Evolutionary conservation across 2,113 vertebrate species (phyloP).

Genomic region (Trematocara macrostoma): DNA sequence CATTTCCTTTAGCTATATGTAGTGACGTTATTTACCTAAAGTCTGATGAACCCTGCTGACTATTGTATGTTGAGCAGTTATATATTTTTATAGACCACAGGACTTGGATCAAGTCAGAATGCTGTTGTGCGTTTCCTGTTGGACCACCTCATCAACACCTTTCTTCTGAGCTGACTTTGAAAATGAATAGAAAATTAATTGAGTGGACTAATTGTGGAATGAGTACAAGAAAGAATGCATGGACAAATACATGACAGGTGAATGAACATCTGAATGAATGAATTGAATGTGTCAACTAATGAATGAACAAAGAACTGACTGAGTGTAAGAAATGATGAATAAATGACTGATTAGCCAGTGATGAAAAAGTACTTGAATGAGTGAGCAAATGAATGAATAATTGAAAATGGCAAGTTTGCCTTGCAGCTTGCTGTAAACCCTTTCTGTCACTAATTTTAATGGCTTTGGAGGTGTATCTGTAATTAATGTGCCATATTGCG

Average conservation of each 20-base stretch:
- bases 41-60: background rate
- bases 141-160: background rate
- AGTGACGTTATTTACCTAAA: background rate
- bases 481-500: background rate
- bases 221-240: background rate
- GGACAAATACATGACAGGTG: background rate
- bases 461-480: background rate
- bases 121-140: background rate
- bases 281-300: background rate
- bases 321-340: slow-evolving; percentile 3
- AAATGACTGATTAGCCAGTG: slow-evolving; percentile 12
- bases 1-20: background rate
- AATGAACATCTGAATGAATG: slow-evolving; percentile 15
- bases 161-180: background rate
- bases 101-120: background rate
- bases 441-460: background rate
- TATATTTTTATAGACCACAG: background rate
- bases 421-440: background rate
- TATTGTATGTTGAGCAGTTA: background rate
- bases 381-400: slow-evolving; percentile 6
- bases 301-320: background rate
- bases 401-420: slow-evolving; percentile 2
- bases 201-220: background rate
- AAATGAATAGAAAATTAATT: background rate
- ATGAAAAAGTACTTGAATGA: background rate